Percentiles rank a stretch among this genome's conserved stretches.
phyloP scores from a whole-genome alignment of 1,140 invertebrate species.

The Drosophila elegans region DNA sequence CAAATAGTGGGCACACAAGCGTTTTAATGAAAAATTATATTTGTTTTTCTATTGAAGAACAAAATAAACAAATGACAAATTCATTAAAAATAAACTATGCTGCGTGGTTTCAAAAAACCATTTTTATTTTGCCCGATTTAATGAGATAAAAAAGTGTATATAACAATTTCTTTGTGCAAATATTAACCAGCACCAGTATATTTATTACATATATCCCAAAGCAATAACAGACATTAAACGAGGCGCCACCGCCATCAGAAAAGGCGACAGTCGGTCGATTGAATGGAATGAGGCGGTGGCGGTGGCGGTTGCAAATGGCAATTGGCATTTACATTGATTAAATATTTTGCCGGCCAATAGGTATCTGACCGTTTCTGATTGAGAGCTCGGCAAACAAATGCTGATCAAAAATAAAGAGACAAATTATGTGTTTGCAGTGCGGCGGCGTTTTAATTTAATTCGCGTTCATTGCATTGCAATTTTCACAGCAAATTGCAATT shows the following conservation, averaged over 20 bases:
- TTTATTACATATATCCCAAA: constrained; percentile 22
- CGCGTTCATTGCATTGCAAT: constrained; percentile 49
- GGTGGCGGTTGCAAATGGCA: constrained; percentile 17
- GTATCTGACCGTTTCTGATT: constrained; percentile 41
- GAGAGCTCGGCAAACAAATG: constrained; percentile 47
- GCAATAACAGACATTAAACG: constrained; percentile 34
- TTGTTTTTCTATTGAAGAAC: too few relatives aligned
- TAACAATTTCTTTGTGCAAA: constrained; percentile 25
- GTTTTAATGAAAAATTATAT: not conserved
- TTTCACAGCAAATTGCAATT: constrained; percentile 72
- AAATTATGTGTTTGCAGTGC: constrained; percentile 32
- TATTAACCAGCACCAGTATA: constrained; percentile 22
- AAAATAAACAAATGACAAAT: not conserved
- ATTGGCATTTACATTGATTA: constrained; percentile 62
- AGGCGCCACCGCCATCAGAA: constrained; percentile 41
- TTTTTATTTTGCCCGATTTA: not conserved
- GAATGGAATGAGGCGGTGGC: not conserved
- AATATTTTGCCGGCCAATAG: constrained; percentile 29
- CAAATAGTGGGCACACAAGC: not conserved
- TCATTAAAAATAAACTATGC: not conserved
- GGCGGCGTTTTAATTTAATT: constrained; percentile 56
- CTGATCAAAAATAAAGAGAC: constrained; percentile 33
- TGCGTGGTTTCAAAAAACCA: not conserved
- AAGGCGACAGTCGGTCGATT: constrained; percentile 20
- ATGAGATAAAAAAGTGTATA: not conserved